phyloP scores from a whole-genome alignment of 2,888 invertebrate species.

The Synergus japonicus region DNA sequence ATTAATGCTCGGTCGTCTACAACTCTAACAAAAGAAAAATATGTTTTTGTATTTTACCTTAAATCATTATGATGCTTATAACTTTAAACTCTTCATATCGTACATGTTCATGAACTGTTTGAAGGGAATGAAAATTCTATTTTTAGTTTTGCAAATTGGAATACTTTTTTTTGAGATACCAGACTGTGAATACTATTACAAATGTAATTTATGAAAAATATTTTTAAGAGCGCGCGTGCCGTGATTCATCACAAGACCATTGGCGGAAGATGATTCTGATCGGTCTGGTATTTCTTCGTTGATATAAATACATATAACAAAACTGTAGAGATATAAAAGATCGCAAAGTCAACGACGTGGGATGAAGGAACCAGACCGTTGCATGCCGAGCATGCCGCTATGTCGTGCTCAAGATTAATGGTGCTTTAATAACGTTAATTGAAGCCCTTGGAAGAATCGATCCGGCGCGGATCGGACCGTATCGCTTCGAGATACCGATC shows the following conservation, averaged over 20 bases:
- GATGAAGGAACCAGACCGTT: constrained; percentile 60
- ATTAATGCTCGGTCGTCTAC: neutral
- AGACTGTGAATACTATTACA: constrained; percentile 17
- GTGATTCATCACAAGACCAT: neutral
- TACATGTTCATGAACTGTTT: no score
- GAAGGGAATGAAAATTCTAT: no score
- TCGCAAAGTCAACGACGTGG: constrained; percentile 53
- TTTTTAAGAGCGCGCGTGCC: no score
- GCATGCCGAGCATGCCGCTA: constrained; percentile 68
- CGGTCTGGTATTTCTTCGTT: neutral
- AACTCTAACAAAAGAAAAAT: neutral
- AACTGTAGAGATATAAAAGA: constrained; percentile 22
- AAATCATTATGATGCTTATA: neutral
- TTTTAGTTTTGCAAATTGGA: neutral
- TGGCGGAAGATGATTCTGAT: neutral
- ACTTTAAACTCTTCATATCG: neutral
- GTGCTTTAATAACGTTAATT: constrained; percentile 77
- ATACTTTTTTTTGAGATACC: neutral
- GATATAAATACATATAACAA: neutral
- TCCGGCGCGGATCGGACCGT: constrained; percentile 69
- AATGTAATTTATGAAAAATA: constrained; percentile 20
- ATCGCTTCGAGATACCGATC: constrained; percentile 76
- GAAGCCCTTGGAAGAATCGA: constrained; percentile 77
- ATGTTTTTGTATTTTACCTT: neutral
- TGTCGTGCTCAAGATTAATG: constrained; percentile 73